These are phyloP conservation scores for Nesoenas mayeri DNA, from an alignment of 2,113 vertebrate genomes.

Conservation along the genomic window DNA sequence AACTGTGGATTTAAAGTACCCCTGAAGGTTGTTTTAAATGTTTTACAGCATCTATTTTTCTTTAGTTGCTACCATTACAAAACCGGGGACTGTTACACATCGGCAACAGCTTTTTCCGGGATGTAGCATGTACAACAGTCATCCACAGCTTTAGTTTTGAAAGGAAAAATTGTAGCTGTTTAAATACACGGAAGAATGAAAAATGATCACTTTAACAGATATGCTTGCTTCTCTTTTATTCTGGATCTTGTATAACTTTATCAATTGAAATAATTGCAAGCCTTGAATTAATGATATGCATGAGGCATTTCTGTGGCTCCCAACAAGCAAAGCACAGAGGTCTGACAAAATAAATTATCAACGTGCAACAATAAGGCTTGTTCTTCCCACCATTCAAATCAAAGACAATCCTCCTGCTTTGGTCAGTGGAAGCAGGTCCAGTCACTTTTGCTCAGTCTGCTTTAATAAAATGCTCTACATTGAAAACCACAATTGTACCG, in stretches of 20 bases:
- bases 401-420: not conserved
- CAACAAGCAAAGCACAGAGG: not conserved
- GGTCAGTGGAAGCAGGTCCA: not conserved
- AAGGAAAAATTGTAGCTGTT: not conserved
- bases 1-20: not conserved
- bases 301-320: not conserved
- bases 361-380: not conserved
- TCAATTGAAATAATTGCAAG: not conserved
- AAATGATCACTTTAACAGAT: not conserved
- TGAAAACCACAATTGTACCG: not conserved
- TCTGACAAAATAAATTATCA: not conserved
- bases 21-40: fast-evolving
- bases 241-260: not conserved
- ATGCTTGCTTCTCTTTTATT: not conserved
- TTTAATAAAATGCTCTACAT: not conserved
- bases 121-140: not conserved
- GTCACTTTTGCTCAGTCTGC: not conserved
- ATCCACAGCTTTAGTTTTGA: not conserved
- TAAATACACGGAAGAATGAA: not conserved
- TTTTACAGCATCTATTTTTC: not conserved
- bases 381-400: not conserved
- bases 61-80: not conserved
- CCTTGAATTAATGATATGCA: not conserved
- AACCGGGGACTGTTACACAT: not conserved
- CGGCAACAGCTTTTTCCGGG: not conserved